Base-by-base conservation (phyloP, 2,113 vertebrate genomes). In the Ondatra zibethicus region DNA sequence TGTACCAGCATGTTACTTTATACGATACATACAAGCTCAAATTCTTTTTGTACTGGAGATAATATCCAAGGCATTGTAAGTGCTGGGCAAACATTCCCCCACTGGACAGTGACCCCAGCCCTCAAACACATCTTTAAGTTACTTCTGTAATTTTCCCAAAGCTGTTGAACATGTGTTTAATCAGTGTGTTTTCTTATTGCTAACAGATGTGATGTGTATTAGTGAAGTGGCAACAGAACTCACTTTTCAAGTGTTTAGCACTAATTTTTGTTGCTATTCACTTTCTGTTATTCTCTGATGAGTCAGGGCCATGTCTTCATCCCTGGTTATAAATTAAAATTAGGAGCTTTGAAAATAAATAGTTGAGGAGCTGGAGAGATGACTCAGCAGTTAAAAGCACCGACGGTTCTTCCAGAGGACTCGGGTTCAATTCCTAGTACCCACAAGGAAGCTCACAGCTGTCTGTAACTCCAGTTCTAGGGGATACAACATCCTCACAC, bases 61-160 rank as follows among this genome's bases (percentile, higher is more conserved):
- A 11, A 61, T 39, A 33, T 76, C n/a, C 5, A 77, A 58, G 72
- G 72, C 72, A n/a, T 76, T 89, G 27, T 65, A 65, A 90, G 47
- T 68, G 17, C 73, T 77, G 42, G 9, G 23, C 42, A 63, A 77
- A 11, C 29, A 33, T 61, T 77, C 17, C 31, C 61, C 73, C 55
- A 27, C 45, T 52, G 45, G 47, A 10, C 33, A 66, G 31, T 23
- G 27, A 66, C 23, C 61, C 31, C 76, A 80, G 58, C 23, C 45
- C 45, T 80, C 61, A 88, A 76, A 65, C 77, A 52, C 63, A 39
- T 95, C 88, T 97, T 97, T 85, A 82, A 89, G 52, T 77, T 97
- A 66, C 66, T 72, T 66, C 88, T 95, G 55, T 96, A 93, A 93
- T 77, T 96, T 96, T 94, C 91, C 21, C 65, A 92, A 93, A 65